Evolutionary conservation across 2,888 invertebrate species (phyloP), one percentile per base, ranked within the genome.

Genomic region (Agonopterix heracliana): DNA sequence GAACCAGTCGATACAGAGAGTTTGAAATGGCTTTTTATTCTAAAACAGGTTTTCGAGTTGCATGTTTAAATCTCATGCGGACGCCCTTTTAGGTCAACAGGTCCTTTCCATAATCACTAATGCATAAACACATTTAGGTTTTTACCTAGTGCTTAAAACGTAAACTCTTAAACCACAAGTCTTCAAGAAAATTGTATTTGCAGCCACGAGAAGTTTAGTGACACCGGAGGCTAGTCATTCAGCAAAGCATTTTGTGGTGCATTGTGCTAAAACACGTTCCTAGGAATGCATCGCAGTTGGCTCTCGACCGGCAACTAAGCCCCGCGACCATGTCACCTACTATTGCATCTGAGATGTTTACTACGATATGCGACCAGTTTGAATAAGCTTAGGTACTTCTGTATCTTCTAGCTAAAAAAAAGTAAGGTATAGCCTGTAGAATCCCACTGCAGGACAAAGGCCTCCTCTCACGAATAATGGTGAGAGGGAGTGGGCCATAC

Each of bases 241-340:
- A 45, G 45, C 45, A 48, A 43, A 40, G 34, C 48, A 13, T 43
- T 44, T 66, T 66, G 66, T 66, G 63, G 60, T 61, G 64, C 69
- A 66, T 68, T 68, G 60, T 68, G 65, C 69, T 70, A 73, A 78
- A 85, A 84, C 84, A 71, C 67, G 83, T 83, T 84, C 70, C 65
- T 68, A 72, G 75, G 76, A 79, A 82, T 80, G 82, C 74, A 70
- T 62, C 48, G 47, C 40, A 46, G 47, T 49, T 49, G 51, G 48
- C 52, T 51, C 51, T 48, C 49, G 45, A 44, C 41, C 41, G 11
- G 11, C 38, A 38, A 41, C 12, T 41, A 9, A 11, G 13, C 9
- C n/a, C 12, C 41, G 41, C 49, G 38, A 17, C 51, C 40, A 48
- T 41, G 36, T 47, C 45, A 46, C 12, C 43, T 8, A 14, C 41